Percentiles rank a stretch among this genome's conserved stretches.
phyloP scores from a whole-genome alignment of 2,888 invertebrate species.

The Aquatica leii region DNA sequence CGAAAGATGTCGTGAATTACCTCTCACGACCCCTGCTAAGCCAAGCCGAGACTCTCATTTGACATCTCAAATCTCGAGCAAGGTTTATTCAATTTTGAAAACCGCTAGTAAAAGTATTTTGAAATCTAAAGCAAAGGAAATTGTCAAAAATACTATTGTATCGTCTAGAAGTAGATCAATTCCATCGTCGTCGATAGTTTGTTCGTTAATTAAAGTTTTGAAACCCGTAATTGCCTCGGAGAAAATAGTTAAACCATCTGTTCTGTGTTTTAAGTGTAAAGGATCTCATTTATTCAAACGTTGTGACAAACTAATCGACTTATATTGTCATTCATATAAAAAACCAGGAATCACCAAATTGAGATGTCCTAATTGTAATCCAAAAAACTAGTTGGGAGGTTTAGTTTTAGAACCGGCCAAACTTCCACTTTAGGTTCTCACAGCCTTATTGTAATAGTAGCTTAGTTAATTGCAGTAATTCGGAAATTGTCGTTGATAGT shows the following conservation, averaged over 20 bases:
- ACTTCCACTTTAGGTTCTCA: neutral
- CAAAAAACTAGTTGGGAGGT: slow-evolving; percentile 4
- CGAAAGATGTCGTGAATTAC: neutral
- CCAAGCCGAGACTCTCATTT: neutral
- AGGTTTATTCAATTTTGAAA: neutral
- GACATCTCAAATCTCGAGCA: neutral
- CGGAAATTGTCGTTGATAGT: too few species aligned
- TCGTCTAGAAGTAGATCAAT: neutral
- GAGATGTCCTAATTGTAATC: slow-evolving; percentile 2
- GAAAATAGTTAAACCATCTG: too few species aligned
- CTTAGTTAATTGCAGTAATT: too few species aligned
- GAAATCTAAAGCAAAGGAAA: neutral
- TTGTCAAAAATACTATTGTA: neutral
- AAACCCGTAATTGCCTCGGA: too few species aligned
- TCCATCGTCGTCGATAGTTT: neutral
- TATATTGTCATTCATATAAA: neutral
- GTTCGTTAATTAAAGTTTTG: too few species aligned
- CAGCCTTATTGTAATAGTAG: too few species aligned
- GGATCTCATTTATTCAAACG: neutral
- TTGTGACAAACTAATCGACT: neutral
- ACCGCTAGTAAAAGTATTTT: neutral
- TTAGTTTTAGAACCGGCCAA: slow-evolving; percentile 5
- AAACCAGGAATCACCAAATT: neutral
- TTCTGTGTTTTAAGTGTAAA: neutral
- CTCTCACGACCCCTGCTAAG: neutral